Percentiles rank a stretch among this genome's conserved stretches.
These are phyloP conservation scores for Entelurus aequoreus DNA, from an alignment of 2,113 vertebrate genomes.

Conservation along the genomic window DNA sequence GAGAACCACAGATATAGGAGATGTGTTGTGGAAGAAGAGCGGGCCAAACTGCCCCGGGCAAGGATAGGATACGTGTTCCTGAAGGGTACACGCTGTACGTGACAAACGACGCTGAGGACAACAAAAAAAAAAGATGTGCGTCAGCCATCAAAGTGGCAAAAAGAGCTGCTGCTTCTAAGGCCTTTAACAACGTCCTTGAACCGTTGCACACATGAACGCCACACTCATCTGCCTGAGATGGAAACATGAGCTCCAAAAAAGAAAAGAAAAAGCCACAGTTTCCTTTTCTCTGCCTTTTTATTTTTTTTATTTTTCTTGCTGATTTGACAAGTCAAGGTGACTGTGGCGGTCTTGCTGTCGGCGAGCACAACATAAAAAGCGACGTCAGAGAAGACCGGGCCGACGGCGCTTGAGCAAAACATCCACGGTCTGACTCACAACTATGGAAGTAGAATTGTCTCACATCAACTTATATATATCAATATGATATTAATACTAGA, in stretches of 20 bases:
- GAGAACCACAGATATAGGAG: too few species aligned
- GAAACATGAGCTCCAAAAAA: neutral
- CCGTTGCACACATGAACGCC: neutral
- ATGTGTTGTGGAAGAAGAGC: too few species aligned
- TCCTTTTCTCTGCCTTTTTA: neutral
- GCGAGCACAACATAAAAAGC: too few species aligned
- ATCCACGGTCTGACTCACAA: slow-evolving; percentile 19
- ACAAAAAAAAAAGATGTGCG: slow-evolving; percentile 15
- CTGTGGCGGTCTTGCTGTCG: too few species aligned
- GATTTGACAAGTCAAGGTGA: slow-evolving; percentile 37
- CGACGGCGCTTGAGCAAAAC: slow-evolving; percentile 3
- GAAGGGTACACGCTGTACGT: slow-evolving; percentile 25
- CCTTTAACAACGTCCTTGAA: neutral
- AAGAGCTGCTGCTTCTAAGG: neutral
- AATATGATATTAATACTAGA: too few species aligned
- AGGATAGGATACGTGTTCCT: slow-evolving; percentile 23
- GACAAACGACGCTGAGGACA: slow-evolving; percentile 23
- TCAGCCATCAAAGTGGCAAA: slow-evolving; percentile 27
- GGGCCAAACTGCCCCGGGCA: slow-evolving; percentile 14
- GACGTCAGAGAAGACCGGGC: too few species aligned
- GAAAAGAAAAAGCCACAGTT: neutral
- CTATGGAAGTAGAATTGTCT: too few species aligned
- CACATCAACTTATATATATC: too few species aligned
- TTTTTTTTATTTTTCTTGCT: neutral
- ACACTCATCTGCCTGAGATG: too few species aligned